A percentile compares a stretch with the other conserved stretches of the same genome.
Evolutionary conservation across 1,140 invertebrate genomes (phyloP).

Genomic region (Drosophila albomicans): DNA sequence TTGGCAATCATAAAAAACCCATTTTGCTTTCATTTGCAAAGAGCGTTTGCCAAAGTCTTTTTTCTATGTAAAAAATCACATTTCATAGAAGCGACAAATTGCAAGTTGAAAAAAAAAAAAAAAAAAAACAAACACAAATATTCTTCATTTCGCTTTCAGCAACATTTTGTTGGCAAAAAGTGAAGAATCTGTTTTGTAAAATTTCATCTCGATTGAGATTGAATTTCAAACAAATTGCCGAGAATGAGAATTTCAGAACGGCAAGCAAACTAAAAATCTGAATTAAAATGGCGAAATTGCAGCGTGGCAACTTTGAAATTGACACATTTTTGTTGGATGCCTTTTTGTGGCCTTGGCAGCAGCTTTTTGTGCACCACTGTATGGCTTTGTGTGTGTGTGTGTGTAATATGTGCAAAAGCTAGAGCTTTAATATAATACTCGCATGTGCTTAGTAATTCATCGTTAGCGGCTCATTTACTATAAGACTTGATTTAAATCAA

Average conservation of each 20-base stretch:
- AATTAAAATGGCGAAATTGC: slow-evolving; percentile 21
- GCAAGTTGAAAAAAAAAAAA: neutral
- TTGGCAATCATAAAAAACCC: slow-evolving; percentile 4
- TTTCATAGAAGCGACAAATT: neutral
- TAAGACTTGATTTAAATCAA: slow-evolving; percentile 51
- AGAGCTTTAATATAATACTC: slow-evolving; percentile 3
- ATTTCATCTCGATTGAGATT: neutral
- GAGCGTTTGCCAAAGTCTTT: slow-evolving; percentile 18
- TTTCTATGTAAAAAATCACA: slow-evolving; percentile 3
- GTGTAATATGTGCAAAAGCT: neutral
- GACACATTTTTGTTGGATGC: slow-evolving; percentile 44
- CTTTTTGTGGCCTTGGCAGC: slow-evolving; percentile 32
- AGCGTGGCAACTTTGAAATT: slow-evolving; percentile 36
- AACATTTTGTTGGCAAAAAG: neutral
- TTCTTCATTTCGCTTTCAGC: slow-evolving; percentile 11
- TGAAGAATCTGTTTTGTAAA: neutral
- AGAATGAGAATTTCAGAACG: slow-evolving; percentile 12
- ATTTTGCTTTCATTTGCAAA: slow-evolving; percentile 18
- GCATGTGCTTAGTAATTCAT: slow-evolving; percentile 33
- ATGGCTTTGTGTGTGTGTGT: neutral
- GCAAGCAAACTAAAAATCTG: slow-evolving; percentile 3
- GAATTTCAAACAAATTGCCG: too few relatives aligned
- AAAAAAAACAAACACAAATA: neutral
- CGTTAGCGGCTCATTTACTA: slow-evolving; percentile 48
- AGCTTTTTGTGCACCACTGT: slow-evolving; percentile 22